Base-by-base conservation (phyloP, 2,888 invertebrate species). In the Papilio protenor region DNA sequence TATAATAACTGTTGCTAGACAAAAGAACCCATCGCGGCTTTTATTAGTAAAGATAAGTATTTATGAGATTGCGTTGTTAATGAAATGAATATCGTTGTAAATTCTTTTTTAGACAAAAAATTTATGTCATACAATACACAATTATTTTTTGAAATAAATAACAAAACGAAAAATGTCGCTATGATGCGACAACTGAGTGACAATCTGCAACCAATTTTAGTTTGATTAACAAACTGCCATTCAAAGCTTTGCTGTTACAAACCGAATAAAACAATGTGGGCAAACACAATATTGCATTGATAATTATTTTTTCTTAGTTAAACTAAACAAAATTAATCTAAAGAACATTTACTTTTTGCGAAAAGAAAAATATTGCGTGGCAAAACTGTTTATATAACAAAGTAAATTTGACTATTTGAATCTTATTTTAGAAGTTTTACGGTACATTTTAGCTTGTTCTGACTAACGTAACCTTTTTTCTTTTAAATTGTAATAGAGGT, bases 401-500 rank as follows among this genome's bases (percentile, higher is more conserved):
- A 66, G 8, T n/a, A 45, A 4, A 45, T 33, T 5, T 64, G 2
- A 21, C 40, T 45, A 66, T 66, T n/a, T 66, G 16, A 66, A 64
- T 40, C 64, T 64, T 64, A 64, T 64, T 64, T 1, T 1, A n/a
- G 10, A 10, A 5, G 8, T 2, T 18, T 61, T 64, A 18, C 4
- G 40, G 33, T 40, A 40, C 18, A 40, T 64, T 64, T 64, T 64
- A 10, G 18, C 33, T 64, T 64, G 64, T 40, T 27, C 16, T 16
- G 16, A 23, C 59, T 23, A 21, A 59, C 40, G 23, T 55, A 73
- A 73, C 59, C 59, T 73, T 73, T 64, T 73, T 59, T 59, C 73
- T 59, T 73, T 73, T 59, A 73, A 73, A 73, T 61, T 57, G 61
- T 76, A 76, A 76, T 71, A 76, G 47, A 71, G 71, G 76, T 71